phyloP scores from a whole-genome alignment of 2,888 invertebrate genomes.

The Blastobasis adustella region DNA sequence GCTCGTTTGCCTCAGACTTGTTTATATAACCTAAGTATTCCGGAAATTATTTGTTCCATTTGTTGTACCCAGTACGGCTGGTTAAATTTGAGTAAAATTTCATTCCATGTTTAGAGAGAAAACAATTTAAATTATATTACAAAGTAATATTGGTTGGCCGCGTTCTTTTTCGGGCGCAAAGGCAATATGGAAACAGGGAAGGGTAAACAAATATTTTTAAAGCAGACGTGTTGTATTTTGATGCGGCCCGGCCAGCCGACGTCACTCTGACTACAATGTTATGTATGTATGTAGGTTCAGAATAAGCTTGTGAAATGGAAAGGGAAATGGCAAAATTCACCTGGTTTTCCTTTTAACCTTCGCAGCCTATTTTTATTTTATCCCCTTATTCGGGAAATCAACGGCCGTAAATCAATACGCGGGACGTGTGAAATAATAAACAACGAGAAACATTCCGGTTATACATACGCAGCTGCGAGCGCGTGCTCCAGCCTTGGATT shows the following conservation, averaged over 20 bases:
- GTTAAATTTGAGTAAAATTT: no score
- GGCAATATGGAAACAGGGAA: conserved; percentile 20
- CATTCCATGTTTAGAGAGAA: no score
- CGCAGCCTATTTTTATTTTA: conserved; percentile 15
- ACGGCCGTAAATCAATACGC: conserved; percentile 6
- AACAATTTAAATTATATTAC: background rate
- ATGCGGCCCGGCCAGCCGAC: conserved; percentile 23
- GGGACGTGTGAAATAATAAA: conserved; percentile 3
- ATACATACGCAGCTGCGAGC: no score
- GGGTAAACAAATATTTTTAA: conserved; percentile 35
- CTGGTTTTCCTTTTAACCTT: conserved; percentile 24
- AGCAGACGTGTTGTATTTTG: conserved; percentile 29
- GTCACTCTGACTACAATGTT: conserved; percentile 14
- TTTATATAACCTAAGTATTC: no score
- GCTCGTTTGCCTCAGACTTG: no score
- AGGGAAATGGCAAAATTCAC: conserved; percentile 27
- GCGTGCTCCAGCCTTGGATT: no score
- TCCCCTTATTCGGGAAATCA: conserved; percentile 3
- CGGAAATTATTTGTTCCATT: no score
- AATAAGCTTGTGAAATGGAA: conserved; percentile 7
- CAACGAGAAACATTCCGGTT: background rate
- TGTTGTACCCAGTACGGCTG: no score
- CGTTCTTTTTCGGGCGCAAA: conserved; percentile 8
- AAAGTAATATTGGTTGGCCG: background rate
- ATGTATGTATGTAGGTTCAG: conserved; percentile 10